Conservation (phyloP, 2,888 invertebrate species). For the Tipula lateralis region DNA sequence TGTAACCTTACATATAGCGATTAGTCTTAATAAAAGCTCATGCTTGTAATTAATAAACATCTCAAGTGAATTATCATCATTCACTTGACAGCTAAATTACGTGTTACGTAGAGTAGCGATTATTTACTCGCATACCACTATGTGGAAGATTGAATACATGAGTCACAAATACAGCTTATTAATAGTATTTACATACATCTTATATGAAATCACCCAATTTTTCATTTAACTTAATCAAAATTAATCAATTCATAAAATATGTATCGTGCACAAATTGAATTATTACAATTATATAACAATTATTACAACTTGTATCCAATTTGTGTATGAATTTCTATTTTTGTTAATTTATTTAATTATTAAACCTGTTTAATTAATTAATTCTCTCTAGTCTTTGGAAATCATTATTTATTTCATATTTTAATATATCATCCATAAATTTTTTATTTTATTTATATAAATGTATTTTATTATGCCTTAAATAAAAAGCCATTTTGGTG, state of each 20-base stretch:
- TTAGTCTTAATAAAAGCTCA: no score
- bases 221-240: background rate
- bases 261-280: background rate
- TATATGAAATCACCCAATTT: background rate
- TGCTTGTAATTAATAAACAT: no score
- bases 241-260: background rate
- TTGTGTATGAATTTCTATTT: background rate
- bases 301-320: background rate
- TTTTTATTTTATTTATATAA: conserved; percentile 12
- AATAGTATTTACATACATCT: background rate
- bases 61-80: no score
- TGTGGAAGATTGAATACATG: background rate
- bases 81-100: no score
- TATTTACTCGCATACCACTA: background rate
- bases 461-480: conserved; percentile 26
- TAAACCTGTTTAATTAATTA: conserved; percentile 25
- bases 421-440: background rate
- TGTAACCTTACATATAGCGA: no score
- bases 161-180: background rate
- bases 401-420: conserved; percentile 28
- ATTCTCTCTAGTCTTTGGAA: background rate
- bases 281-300: background rate
- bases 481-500: background rate
- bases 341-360: conserved; percentile 11
- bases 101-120: no score